Conservation (phyloP, 2,113 vertebrate species). For the Turdus rufiventris region DNA sequence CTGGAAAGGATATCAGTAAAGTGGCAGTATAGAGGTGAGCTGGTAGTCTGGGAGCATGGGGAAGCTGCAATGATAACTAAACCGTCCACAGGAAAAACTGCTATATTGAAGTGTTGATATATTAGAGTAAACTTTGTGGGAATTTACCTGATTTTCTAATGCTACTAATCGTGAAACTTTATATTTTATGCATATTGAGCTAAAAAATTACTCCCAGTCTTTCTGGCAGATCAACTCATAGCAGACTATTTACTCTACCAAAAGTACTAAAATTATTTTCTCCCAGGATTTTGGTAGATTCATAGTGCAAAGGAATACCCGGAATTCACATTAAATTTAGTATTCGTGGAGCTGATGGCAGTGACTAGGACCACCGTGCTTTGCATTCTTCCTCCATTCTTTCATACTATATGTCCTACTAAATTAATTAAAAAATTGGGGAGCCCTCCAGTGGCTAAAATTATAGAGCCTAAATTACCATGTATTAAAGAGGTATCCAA, state of each 20-base stretch:
- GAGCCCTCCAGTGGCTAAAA: slow-evolving; percentile 54
- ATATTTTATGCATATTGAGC: neutral
- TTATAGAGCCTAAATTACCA: neutral
- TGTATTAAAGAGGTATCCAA: neutral
- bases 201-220: neutral
- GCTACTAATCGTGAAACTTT: neutral
- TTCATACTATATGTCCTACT: neutral
- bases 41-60: neutral
- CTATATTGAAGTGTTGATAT: neutral
- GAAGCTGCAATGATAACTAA: neutral
- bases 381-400: neutral
- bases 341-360: neutral
- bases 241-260: neutral
- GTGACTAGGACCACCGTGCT: neutral
- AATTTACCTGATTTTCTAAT: neutral
- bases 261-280: neutral
- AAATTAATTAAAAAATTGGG: slow-evolving; percentile 30
- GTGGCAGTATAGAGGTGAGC: accelerated
- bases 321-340: neutral
- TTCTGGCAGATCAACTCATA: neutral
- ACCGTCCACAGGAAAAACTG: neutral
- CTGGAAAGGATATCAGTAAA: neutral
- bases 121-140: neutral
- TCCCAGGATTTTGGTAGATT: neutral
- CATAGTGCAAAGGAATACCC: neutral